phyloP scores from a whole-genome alignment of 1,140 invertebrate species.

The Agraylea sexmaculata region DNA sequence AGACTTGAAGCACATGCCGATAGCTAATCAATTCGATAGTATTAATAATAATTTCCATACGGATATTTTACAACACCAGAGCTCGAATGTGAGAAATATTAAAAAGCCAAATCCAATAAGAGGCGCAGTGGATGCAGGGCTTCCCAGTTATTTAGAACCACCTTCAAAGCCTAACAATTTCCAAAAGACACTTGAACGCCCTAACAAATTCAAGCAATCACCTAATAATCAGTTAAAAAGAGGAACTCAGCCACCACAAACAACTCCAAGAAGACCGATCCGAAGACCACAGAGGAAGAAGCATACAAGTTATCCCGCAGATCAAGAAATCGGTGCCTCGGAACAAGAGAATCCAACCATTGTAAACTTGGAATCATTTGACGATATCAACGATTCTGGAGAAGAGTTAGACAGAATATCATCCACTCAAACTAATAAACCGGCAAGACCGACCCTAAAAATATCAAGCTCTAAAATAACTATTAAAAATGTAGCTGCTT shows the following conservation, averaged over 20 bases:
- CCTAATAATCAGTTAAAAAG: constrained; percentile 28
- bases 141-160: constrained; percentile 37
- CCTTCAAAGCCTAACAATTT: constrained; percentile 28
- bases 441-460: constrained; percentile 25
- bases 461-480: constrained; percentile 20
- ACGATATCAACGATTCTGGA: constrained; percentile 29
- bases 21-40: constrained; percentile 12
- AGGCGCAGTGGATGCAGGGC: constrained; percentile 21
- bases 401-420: constrained; percentile 26
- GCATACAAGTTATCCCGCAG: constrained; percentile 28
- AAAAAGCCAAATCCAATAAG: constrained; percentile 30
- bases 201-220: constrained; percentile 13
- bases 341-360: constrained; percentile 27
- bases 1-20: constrained; percentile 13
- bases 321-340: constrained; percentile 32
- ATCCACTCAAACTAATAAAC: constrained; percentile 25
- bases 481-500: constrained; percentile 8
- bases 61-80: constrained; percentile 26
- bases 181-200: constrained; percentile 11
- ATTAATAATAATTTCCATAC: constrained; percentile 17
- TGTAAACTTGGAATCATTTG: constrained; percentile 26
- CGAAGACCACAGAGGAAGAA: constrained; percentile 35
- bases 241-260: constrained; percentile 10
- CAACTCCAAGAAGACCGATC: constrained; percentile 22
- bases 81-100: constrained; percentile 28